These are phyloP conservation scores for Eospalax fontanierii DNA, from an alignment of 2,797 vertebrate genomes.

Conservation along the genomic window DNA sequence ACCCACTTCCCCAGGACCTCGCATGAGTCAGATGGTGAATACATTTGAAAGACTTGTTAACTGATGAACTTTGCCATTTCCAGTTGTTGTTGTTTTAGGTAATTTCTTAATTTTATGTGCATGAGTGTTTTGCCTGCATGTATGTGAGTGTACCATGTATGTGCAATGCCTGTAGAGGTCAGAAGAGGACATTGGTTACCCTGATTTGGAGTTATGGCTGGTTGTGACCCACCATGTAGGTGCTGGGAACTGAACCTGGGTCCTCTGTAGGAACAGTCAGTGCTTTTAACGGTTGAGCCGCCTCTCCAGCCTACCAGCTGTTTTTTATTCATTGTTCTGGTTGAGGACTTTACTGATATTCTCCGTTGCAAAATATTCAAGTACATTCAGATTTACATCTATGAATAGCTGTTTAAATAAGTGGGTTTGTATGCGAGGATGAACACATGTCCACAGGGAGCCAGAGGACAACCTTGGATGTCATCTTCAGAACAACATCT, in stretches of 20 bases:
- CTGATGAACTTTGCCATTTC: background rate
- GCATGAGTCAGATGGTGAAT: background rate
- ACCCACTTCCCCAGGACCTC: background rate
- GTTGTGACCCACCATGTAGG: too few relatives aligned
- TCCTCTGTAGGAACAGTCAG: too few relatives aligned
- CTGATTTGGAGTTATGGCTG: too few relatives aligned
- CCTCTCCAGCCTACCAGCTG: background rate
- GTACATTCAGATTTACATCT: background rate
- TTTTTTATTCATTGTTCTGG: slow-evolving; percentile 28
- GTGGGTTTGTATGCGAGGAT: background rate
- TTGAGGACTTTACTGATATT: slow-evolving; percentile 1
- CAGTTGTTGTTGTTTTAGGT: too few relatives aligned
- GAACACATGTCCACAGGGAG: background rate
- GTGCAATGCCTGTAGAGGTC: too few relatives aligned
- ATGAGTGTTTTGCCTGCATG: too few relatives aligned
- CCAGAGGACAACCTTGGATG: background rate
- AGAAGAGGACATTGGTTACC: too few relatives aligned
- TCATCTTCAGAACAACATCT: background rate
- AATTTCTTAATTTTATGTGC: too few relatives aligned
- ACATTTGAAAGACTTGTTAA: slow-evolving; percentile 26
- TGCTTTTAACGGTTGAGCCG: too few relatives aligned
- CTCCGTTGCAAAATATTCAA: background rate
- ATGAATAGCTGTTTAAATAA: background rate
- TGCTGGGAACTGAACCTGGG: too few relatives aligned
- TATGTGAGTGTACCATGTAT: too few relatives aligned